Evolutionary conservation across 2,797 vertebrate genomes (phyloP), one percentile per base, ranked within the genome.

Genomic region (Chloroceryle amazona): DNA sequence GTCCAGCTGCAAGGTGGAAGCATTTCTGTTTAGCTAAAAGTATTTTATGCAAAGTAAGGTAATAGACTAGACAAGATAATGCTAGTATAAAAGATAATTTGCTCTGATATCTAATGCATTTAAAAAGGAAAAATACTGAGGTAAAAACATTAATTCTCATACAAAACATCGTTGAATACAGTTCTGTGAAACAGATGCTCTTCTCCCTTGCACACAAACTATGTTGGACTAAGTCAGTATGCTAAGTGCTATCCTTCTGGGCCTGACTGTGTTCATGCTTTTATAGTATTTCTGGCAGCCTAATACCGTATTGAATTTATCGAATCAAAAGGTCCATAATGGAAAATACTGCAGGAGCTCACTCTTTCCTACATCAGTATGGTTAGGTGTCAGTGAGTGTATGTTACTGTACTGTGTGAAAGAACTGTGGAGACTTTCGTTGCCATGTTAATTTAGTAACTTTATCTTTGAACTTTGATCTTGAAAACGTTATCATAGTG

Each of bases 111-210:
- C 2, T 60, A 70, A 75, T 73, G n/a, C 4, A 86, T 81, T 88
- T 88, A 84, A 90, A 91, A 91, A 90, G 66, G 31, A 76, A 95
- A 84, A 94, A 81, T 26, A 79, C 11, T 29, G 28, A 73, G 47
- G 66, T 72, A 88, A 89, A 87, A 49, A 62, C 65, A 88, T 67
- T 65, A 33, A 26, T 86, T 95, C 35, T 90, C 39, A 22, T 55
- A 42, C 57, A 70, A 70, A 93, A n/a, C 52, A 70, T 52, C 0
- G 2, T 11, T 79, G 37, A 83, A 72, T 47, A 42, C 41, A 60
- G 18, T 83, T 91, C 39, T 86, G 54, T 81, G 51, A 81, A 76
- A 75, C 15, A 74, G 61, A 49, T 72, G 44, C 16, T 72, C 13
- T 60, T 91, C 39, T 83, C 26, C 26, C 35, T 82, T 67, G 2